Base-by-base conservation (phyloP, 2,113 vertebrate species). In the Neotoma lepida region DNA sequence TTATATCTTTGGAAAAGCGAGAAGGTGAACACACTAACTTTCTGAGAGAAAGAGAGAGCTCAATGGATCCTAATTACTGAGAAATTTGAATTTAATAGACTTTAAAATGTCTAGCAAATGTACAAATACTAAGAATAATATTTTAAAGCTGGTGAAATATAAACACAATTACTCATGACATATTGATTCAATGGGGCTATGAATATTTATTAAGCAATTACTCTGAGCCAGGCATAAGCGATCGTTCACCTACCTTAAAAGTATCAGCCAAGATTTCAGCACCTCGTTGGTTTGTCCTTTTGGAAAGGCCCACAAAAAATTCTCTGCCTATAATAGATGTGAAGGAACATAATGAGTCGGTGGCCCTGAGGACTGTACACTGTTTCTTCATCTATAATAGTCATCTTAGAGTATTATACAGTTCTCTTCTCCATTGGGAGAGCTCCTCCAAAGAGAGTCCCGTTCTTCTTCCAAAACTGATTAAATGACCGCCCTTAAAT, bases 231-330 rank as follows among this genome's bases (percentile, higher is more conserved):
- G 91, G 71, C 76, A 94, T 86, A 93, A 89, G 82, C 77, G 46
- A 77, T 89, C 56, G 9, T 88, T 92, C 95, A 98, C 98, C 98
- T 98, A 99, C 99, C 99, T 99, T 99, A 97, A 99, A 99, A 18
- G 98, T 98, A 97, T 99, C 99, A 86, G 99, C 99, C 94, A 99
- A 98, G 97, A 99, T 99, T 98, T 99, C 99, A 58, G 99, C 99
- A 97, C 99, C 99, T 97, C 99, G 99, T 97, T 99, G 99, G 98
- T 99, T 99, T 96, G 99, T 99, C 96, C 99, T 98, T 97, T 99
- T 99, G 90, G 99, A 99, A 96, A 99, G 99, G 61, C 99, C 99
- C 97, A 99, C 99, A 58, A 99, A 99, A 97, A 99, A 99, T 98
- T 99, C 99, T 97, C 98, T 98, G 96, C 99, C 99, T 99, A 89